phyloP scores from a whole-genome alignment of 2,113 vertebrate genomes.

The Microcebus tavaratra region DNA sequence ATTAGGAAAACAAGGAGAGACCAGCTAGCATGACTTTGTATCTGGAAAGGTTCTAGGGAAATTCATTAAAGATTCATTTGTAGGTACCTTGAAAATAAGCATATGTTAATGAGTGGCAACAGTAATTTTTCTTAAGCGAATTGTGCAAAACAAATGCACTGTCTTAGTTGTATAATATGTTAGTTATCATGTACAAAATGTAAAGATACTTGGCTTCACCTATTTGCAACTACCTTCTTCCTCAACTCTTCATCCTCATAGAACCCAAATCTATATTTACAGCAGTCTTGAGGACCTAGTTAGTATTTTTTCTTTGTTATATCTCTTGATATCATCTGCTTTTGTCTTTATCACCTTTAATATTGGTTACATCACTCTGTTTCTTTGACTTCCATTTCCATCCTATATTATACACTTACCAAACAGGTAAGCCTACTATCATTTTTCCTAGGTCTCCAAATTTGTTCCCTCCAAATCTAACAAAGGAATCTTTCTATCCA shows the following conservation, averaged over 20 bases:
- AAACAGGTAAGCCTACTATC: background rate
- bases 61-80: background rate
- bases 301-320: background rate
- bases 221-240: background rate
- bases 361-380: background rate
- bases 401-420: background rate
- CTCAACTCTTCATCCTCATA: background rate
- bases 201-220: background rate
- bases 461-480: background rate
- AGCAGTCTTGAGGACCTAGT: background rate
- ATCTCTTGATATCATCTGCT: background rate
- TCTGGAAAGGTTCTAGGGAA: background rate
- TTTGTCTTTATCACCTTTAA: background rate
- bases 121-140: background rate
- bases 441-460: background rate
- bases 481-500: background rate
- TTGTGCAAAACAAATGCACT: background rate
- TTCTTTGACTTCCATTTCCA: background rate
- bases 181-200: background rate
- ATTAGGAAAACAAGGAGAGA: background rate
- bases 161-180: background rate
- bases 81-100: background rate
- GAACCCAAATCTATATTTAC: background rate
- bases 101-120: background rate
- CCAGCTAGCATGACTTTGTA: background rate